These are phyloP conservation scores for Apogon talboti DNA, from an alignment of 2,797 vertebrate genomes.

Conservation along the genomic window DNA sequence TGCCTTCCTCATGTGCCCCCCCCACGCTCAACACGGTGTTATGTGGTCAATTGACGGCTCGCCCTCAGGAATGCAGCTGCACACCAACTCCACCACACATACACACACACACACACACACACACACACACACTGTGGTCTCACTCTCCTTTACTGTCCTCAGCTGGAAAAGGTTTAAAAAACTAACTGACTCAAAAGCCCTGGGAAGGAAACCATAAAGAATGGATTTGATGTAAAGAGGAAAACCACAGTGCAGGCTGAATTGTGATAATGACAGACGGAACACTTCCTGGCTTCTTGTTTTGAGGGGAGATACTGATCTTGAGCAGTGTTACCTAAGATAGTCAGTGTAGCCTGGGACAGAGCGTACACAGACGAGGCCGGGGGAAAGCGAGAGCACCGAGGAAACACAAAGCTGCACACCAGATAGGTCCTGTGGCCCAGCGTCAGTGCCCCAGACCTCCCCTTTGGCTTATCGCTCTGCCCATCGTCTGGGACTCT, in stretches of 20 bases:
- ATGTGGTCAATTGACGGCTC: constrained; percentile 76
- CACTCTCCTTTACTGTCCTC: constrained; percentile 65
- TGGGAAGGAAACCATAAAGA: constrained; percentile 72
- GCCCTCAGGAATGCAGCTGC: constrained; percentile 63
- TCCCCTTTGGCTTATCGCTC: constrained; percentile 66
- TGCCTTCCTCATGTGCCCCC: constrained; percentile 52
- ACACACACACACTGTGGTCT: constrained; percentile 40
- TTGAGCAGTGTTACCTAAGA: constrained; percentile 67
- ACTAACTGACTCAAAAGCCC: constrained; percentile 47
- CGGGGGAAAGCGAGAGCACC: constrained; percentile 57
- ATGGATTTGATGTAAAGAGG: constrained; percentile 72
- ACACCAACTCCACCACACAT: constrained; percentile 51
- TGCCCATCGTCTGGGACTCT: constrained; percentile 71
- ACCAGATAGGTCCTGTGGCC: constrained; percentile 58
- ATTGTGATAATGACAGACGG: constrained; percentile 76
- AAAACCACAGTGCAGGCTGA: constrained; percentile 70
- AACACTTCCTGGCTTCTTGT: constrained; percentile 80
- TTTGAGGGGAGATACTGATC: constrained; percentile 74
- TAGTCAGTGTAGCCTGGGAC: constrained; percentile 39
- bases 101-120: constrained; percentile 52
- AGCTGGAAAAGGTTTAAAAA: constrained; percentile 71
- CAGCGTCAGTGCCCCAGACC: constrained; percentile 63
- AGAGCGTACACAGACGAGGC: constrained; percentile 46
- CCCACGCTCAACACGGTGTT: constrained; percentile 74
- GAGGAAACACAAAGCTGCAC: constrained; percentile 65